Conservation (phyloP, 1,140 invertebrate species). For the Steinernema khuongi region DNA sequence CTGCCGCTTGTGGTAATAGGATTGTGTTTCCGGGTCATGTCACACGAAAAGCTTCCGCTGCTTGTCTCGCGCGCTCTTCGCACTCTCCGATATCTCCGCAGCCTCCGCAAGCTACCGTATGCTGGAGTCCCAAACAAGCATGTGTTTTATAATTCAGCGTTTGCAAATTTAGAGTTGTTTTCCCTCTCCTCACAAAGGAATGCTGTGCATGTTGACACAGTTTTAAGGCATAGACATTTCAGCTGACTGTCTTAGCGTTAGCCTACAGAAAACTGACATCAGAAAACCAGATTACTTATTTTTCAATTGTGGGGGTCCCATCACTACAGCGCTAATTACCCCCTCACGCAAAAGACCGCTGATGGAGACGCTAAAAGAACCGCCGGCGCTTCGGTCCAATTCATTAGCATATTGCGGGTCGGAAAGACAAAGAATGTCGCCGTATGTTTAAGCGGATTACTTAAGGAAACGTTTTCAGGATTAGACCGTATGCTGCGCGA, state of each 20-base stretch:
- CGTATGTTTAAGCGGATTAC: constrained; percentile 16
- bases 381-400: not conserved
- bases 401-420: constrained; percentile 7
- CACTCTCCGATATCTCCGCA: not conserved
- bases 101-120: not conserved
- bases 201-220: too few relatives aligned
- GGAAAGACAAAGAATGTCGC: constrained; percentile 1
- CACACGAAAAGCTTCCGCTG: constrained; percentile 10
- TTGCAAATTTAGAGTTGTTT: not conserved
- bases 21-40: constrained; percentile 3
- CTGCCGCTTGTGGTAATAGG: not conserved
- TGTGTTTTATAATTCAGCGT: too few relatives aligned
- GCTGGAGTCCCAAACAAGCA: too few relatives aligned
- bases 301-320: too few relatives aligned
- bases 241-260: too few relatives aligned
- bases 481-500: constrained; percentile 15
- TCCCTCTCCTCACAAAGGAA: not conserved
- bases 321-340: too few relatives aligned
- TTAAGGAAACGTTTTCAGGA: constrained; percentile 10
- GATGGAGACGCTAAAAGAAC: not conserved
- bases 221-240: too few relatives aligned
- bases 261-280: too few relatives aligned
- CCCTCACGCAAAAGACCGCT: not conserved
- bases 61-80: not conserved
- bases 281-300: too few relatives aligned